These are phyloP conservation scores for Corythornis madagascariensis DNA, from an alignment of 2,113 vertebrate species.

Conservation along the genomic window DNA sequence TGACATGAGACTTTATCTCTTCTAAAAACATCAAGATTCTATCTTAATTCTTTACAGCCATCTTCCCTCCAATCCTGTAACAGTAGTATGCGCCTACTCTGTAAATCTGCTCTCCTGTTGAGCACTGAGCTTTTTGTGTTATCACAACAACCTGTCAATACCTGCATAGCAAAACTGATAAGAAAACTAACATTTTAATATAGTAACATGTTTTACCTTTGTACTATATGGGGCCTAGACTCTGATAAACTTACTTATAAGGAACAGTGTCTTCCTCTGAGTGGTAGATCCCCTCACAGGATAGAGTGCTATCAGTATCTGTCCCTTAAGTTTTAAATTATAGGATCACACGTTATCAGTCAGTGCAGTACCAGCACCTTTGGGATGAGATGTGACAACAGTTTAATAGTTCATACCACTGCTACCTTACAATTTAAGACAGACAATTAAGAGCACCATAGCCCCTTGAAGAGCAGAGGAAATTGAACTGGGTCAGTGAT, in stretches of 20 bases:
- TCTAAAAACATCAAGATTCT: not conserved
- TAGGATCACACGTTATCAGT: slow-evolving; percentile 41
- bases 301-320: slow-evolving; percentile 40
- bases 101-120: not conserved
- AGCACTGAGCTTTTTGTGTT: not conserved
- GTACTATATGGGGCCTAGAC: not conserved
- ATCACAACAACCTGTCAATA: slow-evolving; percentile 41
- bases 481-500: not conserved
- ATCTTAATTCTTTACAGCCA: not conserved
- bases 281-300: not conserved
- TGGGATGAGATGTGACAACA: slow-evolving; percentile 40
- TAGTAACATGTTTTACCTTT: not conserved
- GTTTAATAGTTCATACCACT: not conserved
- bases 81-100: not conserved
- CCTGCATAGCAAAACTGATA: not conserved
- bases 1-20: slow-evolving; percentile 26
- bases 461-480: not conserved
- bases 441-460: not conserved
- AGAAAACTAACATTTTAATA: not conserved
- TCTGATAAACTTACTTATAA: slow-evolving; percentile 37
- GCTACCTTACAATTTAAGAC: not conserved
- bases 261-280: slow-evolving; percentile 6
- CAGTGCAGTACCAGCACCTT: slow-evolving; percentile 35
- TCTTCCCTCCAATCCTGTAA: not conserved
- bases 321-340: slow-evolving; percentile 49